Evolutionary conservation across 1,140 invertebrate species (phyloP), one percentile per base, ranked within the genome.

Genomic region (Hestina assimilis): DNA sequence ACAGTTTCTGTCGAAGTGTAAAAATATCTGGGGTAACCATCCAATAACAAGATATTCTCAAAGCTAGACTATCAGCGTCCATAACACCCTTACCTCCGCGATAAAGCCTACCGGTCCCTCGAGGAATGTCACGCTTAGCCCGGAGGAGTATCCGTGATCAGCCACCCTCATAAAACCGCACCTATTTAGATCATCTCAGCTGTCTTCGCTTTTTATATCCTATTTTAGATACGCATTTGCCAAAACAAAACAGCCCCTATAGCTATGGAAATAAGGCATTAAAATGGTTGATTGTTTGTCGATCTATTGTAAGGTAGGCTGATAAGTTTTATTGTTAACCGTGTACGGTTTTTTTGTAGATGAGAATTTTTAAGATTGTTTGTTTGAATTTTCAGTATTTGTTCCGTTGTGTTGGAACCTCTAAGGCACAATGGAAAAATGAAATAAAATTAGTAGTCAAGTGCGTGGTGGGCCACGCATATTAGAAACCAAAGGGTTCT

Each of bases 111-210:
- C 31, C 31, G 31, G 41, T 63, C 54, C 59, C 59, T 26, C 11
- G 33, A 40, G 59, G 47, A 31, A 50, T 50, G 46, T 62, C 53
- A 47, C 33, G 31, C 46, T 12, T 5, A 24, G 41, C 24, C 48
- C 47, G 23, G 41, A 55, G 29, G 40, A 54, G 29, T 41, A 52
- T 35, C 24, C 55, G 14, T 42, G 60, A 58, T 58, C 43, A 48
- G 46, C 38, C 51, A 62, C 70, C 61, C 59, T 46, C 67, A 69
- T 77, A 77, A 77, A 77, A 73, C 64, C 48, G 47, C 61, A 53
- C 58, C 74, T 69, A 77, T 75, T 77, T 77, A 77, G 74, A 77
- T 77, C 72, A 77, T 77, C 74, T 77, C 43, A 59, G 57, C 55
- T 65, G 66, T 68, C 66, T 69, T 63, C 56, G 55, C 59, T 51